These are phyloP conservation scores for Myotis brandtii DNA, from an alignment of 2,113 vertebrate genomes.

Conservation along the genomic window DNA sequence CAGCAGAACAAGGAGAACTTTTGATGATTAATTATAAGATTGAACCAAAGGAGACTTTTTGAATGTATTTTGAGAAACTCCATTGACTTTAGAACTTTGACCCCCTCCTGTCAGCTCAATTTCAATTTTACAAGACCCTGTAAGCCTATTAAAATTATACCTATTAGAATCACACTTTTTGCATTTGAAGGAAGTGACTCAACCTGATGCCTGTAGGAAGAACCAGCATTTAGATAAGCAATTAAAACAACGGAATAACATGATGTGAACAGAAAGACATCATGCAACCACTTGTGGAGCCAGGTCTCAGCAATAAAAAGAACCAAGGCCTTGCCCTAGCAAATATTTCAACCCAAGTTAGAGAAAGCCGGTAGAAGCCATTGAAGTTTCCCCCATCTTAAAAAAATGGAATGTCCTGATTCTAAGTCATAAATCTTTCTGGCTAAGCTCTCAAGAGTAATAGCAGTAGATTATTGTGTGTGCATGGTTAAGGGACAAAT, in stretches of 20 bases:
- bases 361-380: not conserved
- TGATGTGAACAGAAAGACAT: not conserved
- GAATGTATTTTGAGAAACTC: not conserved
- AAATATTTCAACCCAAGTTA: constrained; percentile 23
- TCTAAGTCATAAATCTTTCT: constrained; percentile 53
- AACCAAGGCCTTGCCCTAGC: not conserved
- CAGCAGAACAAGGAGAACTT: not conserved
- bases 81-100: not conserved
- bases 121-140: not conserved
- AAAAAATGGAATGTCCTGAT: constrained; percentile 29
- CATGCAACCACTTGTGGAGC: not conserved
- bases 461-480: not conserved
- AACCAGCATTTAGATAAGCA: not conserved
- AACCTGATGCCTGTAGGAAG: not conserved
- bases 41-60: not conserved
- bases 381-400: not conserved
- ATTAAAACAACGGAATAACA: not conserved
- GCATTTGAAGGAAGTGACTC: not conserved
- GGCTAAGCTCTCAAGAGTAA: not conserved
- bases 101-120: not conserved
- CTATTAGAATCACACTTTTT: too few relatives aligned
- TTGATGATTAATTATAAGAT: not conserved
- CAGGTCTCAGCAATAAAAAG: constrained; percentile 7
- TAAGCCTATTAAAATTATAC: too few relatives aligned
- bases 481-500: constrained; percentile 42